These are phyloP conservation scores for Papilio glaucus DNA, from an alignment of 1,140 invertebrate species.

Conservation along the genomic window DNA sequence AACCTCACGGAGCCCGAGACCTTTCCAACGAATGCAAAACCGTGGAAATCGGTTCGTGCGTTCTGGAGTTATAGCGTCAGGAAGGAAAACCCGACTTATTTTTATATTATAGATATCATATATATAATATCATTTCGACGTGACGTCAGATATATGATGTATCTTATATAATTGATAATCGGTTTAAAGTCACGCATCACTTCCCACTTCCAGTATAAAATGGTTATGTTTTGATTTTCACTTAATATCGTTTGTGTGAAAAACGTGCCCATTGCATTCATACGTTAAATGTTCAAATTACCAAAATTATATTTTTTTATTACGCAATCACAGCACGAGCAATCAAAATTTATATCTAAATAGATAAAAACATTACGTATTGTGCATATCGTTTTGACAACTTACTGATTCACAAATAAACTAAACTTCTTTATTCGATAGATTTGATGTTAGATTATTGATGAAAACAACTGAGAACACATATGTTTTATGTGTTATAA, in stretches of 20 bases:
- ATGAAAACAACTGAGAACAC: too few relatives aligned
- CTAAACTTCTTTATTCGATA: too few relatives aligned
- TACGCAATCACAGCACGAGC: neutral
- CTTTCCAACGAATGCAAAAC: too few relatives aligned
- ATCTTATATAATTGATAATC: neutral
- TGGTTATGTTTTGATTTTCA: neutral
- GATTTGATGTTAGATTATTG: too few relatives aligned
- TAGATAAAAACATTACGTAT: neutral
- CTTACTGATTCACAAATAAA: too few relatives aligned
- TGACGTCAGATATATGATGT: slow-evolving; percentile 1
- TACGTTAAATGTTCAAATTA: neutral
- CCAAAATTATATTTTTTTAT: neutral
- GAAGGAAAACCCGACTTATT: too few relatives aligned
- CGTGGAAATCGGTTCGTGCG: too few relatives aligned
- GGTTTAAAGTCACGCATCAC: neutral
- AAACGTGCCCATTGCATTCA: neutral
- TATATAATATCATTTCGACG: neutral
- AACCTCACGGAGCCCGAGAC: too few relatives aligned
- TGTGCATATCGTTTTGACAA: too few relatives aligned
- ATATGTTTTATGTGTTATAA: too few relatives aligned
- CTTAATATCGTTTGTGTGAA: neutral
- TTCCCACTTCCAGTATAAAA: neutral
- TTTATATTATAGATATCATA: too few relatives aligned
- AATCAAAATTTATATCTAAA: neutral
- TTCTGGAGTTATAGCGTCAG: too few relatives aligned